These are phyloP conservation scores for Coecobrya sp. DNA, from an alignment of 2,888 invertebrate genomes.

Conservation along the genomic window DNA sequence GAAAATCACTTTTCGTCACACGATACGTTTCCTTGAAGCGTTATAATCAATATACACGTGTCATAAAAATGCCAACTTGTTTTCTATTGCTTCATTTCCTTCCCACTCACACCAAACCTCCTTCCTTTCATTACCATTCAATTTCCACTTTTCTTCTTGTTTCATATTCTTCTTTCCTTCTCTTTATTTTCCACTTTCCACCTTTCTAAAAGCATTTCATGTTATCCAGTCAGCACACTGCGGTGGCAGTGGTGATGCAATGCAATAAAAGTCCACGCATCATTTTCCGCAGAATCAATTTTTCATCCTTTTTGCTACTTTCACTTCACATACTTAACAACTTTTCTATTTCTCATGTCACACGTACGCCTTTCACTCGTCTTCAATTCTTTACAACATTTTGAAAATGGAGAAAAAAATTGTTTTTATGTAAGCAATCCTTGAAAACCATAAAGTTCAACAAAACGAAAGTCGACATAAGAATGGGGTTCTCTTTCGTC, in stretches of 20 bases:
- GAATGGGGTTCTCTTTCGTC: background rate
- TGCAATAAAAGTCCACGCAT: conserved; percentile 6
- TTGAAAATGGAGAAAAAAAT: background rate
- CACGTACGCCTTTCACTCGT: conserved; percentile 2
- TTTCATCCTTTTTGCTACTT: conserved; percentile 20
- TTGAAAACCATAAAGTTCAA: conserved; percentile 23
- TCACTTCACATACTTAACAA: background rate
- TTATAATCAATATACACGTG: conserved; percentile 27
- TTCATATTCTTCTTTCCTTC: background rate
- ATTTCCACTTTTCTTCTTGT: conserved; percentile 24
- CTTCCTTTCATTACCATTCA: conserved; percentile 6
- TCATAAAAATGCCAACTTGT: conserved; percentile 35
- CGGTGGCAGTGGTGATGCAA: background rate
- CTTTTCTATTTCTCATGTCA: conserved; percentile 24
- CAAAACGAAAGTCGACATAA: conserved; percentile 7
- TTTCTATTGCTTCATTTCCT: conserved; percentile 22
- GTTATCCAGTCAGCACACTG: background rate
- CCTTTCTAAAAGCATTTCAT: conserved; percentile 19
- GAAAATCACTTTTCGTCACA: background rate
- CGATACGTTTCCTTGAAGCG: background rate
- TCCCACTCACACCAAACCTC: background rate
- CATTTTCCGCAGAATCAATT: conserved; percentile 35
- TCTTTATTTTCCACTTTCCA: too few relatives aligned
- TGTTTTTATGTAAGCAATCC: background rate
- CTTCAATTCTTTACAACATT: background rate